Evolutionary conservation across 2,113 vertebrate species (phyloP).

Genomic region (Turnix velox): DNA sequence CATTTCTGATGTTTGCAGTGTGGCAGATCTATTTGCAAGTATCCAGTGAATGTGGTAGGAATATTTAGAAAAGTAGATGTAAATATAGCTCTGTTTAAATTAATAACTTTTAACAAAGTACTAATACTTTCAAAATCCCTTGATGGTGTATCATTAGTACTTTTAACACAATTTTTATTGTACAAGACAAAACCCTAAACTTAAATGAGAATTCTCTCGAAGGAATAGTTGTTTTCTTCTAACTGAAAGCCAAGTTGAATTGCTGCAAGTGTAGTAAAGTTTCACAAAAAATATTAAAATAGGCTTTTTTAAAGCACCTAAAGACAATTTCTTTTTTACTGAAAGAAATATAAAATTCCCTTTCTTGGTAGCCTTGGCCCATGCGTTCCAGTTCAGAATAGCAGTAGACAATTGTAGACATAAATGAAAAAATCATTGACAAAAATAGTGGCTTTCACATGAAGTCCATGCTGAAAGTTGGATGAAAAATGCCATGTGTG

Average conservation of each 20-base stretch:
- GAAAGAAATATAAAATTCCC: background rate
- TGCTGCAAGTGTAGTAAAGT: background rate
- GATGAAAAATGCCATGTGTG: background rate
- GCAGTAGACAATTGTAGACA: background rate
- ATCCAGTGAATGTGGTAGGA: background rate
- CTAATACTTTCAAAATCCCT: background rate
- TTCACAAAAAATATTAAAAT: background rate
- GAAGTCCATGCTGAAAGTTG: background rate
- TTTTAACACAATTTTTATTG: background rate
- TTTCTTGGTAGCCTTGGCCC: background rate
- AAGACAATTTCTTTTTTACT: background rate
- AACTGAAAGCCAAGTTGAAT: background rate
- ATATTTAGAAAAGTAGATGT: background rate
- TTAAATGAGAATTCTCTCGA: background rate
- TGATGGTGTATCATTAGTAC: background rate
- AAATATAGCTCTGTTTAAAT: background rate
- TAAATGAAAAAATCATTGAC: background rate
- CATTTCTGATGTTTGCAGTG: background rate
- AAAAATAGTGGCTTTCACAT: background rate
- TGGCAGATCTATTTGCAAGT: background rate
- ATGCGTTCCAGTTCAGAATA: background rate
- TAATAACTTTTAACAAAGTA: background rate
- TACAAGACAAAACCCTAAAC: background rate
- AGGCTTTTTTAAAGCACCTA: background rate
- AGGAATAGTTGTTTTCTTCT: background rate